phyloP scores from a whole-genome alignment of 2,113 vertebrate species.

The Heterocephalus glaber region DNA sequence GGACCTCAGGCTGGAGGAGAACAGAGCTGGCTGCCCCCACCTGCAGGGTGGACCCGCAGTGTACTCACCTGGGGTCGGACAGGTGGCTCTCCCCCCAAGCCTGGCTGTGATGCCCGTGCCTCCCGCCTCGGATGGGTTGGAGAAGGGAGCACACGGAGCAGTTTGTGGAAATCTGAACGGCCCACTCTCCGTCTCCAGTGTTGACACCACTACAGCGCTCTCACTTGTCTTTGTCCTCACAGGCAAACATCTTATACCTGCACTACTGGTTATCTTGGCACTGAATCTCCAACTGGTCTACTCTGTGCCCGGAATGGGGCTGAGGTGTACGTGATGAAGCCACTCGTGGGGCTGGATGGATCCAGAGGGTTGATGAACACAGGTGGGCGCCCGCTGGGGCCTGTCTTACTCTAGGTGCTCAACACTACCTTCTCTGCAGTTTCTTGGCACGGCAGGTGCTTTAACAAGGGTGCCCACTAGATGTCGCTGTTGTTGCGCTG shows the following conservation, averaged over 20 bases:
- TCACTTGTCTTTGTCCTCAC: background rate
- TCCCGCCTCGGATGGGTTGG: background rate
- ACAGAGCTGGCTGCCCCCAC: background rate
- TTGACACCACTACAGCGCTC: too few relatives aligned
- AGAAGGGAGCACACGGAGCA: background rate
- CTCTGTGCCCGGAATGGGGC: background rate
- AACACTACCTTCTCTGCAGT: background rate
- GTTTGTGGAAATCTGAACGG: background rate
- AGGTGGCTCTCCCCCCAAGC: background rate
- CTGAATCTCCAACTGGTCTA: background rate
- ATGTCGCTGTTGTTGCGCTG: conserved; percentile 69
- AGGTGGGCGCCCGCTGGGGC: too few relatives aligned
- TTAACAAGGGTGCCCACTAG: conserved; percentile 76
- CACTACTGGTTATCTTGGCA: background rate
- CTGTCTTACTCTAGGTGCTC: background rate
- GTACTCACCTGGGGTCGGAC: background rate
- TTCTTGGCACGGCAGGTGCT: background rate
- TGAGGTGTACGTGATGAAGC: background rate
- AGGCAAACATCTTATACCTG: background rate
- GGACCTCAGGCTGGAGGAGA: background rate
- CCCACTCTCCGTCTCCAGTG: background rate
- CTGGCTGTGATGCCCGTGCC: background rate
- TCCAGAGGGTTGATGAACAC: too few relatives aligned
- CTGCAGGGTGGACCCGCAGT: too few relatives aligned
- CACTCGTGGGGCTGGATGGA: background rate